Base-by-base conservation (phyloP, 2,888 invertebrate species). In the Caenorhabditis sinica region DNA sequence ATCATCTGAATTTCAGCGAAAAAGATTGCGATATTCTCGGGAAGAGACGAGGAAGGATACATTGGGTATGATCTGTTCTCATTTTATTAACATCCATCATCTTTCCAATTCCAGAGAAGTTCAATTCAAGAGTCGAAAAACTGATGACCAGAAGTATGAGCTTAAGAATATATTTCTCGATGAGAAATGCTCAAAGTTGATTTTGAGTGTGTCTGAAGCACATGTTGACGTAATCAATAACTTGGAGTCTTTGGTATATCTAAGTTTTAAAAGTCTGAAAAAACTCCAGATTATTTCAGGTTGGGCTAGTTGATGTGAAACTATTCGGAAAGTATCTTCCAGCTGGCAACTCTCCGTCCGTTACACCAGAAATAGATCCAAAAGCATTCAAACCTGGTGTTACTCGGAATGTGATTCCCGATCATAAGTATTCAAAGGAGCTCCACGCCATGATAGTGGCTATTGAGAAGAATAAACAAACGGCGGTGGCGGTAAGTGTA, bases 161-260 rank as follows among this genome's bases (percentile, higher is more conserved):
- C 53, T 89, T 63, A 89, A 89, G 65, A 88, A 86, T 25, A 84
- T 89, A n/a, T 89, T 86, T 74, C 58, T 89, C 45, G 87, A 89
- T 71, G 88, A 88, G 61, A 76, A 40, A 25, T 84, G 85, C 36
- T 33, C 77, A 2, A 65, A 68, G 25, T 33, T 88, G 11, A 60
- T 86, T 2, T 58, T 88, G 23, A 53, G 77, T 43, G 71, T 88
- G 0, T 72, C 66, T 15, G 86, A 83, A 45, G 66, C 77, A 1
- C 83, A 88, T 36, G n/a, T 73, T 8, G 86, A 83, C 28, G 66
- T 81, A 43, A 65, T 82, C 2, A 77, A 82, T 20, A 86, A 88
- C 56, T 49, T 73, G 43, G 63, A 82, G 2, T 80, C 82, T 8
- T 69, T 80, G 63, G 87, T 87, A 43, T n/a, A n/a, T 58, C 13